Conservation (phyloP, 2,113 vertebrate genomes). For the Eira barbara region DNA sequence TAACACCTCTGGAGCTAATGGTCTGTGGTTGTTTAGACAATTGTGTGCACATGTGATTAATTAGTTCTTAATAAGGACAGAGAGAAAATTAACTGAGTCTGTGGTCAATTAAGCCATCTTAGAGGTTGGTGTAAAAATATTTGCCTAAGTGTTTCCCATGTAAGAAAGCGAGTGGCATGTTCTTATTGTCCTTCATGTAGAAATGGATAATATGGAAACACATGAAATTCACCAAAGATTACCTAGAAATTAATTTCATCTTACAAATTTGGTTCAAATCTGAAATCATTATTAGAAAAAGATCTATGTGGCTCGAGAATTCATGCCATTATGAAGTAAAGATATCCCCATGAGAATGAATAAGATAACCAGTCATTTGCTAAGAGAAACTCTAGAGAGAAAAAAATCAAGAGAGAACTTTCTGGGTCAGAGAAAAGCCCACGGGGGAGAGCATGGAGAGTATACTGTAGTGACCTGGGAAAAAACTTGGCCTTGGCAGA, state of each 20-base stretch:
- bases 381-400: not conserved
- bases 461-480: not conserved
- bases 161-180: not conserved
- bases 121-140: not conserved
- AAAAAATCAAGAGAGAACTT: not conserved
- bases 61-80: not conserved
- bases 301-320: not conserved
- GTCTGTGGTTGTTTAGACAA: not conserved
- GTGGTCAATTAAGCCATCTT: not conserved
- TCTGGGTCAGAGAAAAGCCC: not conserved
- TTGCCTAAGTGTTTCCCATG: not conserved
- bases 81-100: not conserved
- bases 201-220: not conserved
- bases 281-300: not conserved
- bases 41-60: not conserved
- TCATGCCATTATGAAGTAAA: not conserved
- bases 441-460: fast-evolving
- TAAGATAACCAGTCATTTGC: not conserved
- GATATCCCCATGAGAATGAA: not conserved
- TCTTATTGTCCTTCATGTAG: not conserved
- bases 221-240: not conserved
- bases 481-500: not conserved
- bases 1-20: not conserved
- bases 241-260: not conserved
- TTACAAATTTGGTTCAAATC: not conserved